A percentile compares a stretch with the other conserved stretches of the same genome.
phyloP scores from a whole-genome alignment of 2,113 vertebrate genomes.

The Platanista minor region DNA sequence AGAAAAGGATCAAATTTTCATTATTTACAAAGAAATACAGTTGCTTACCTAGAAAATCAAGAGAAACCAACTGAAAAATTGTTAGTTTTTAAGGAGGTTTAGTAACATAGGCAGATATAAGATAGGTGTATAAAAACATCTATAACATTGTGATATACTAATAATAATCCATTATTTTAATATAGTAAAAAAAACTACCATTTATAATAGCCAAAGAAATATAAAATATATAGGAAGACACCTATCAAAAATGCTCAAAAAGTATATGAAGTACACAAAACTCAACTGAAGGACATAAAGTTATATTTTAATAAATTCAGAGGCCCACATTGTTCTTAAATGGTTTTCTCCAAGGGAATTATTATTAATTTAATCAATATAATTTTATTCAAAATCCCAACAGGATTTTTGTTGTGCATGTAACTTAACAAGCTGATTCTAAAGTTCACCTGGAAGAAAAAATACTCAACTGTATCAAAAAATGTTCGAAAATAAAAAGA shows the following conservation, averaged over 20 bases:
- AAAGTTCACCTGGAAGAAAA: neutral
- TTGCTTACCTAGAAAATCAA: neutral
- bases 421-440: neutral
- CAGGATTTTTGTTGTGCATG: neutral
- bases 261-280: neutral
- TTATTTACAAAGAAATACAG: neutral
- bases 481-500: neutral
- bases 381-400: neutral
- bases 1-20: neutral
- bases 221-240: neutral
- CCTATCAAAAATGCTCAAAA: neutral
- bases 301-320: neutral
- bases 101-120: neutral
- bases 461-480: neutral
- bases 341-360: neutral
- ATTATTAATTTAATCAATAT: neutral
- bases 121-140: neutral
- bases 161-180: neutral
- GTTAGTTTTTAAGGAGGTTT: neutral
- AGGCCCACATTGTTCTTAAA: neutral
- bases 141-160: neutral
- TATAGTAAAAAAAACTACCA: neutral
- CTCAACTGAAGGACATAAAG: neutral
- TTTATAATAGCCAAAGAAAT: neutral
- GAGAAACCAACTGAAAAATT: neutral